Conservation (phyloP, 1,140 invertebrate species). For the Mactra quadrangularis region DNA sequence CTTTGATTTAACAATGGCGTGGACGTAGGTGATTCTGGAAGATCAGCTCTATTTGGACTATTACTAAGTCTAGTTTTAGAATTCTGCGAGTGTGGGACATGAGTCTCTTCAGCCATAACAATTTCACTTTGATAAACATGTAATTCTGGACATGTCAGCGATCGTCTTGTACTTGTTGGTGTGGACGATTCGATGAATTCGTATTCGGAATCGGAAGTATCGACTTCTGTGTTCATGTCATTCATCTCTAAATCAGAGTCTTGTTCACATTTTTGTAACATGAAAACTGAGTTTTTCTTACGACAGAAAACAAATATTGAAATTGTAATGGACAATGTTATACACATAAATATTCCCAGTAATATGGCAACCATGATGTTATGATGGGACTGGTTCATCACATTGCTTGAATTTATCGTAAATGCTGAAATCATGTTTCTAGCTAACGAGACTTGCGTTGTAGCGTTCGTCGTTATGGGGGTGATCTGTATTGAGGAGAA, state of each 20-base stretch:
- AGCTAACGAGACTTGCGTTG: conserved; percentile 2
- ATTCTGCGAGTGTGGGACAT: neutral
- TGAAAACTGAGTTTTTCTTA: conserved; percentile 81
- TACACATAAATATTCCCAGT: conserved; percentile 73
- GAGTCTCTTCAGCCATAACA: neutral
- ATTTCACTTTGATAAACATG: neutral
- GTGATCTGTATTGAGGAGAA: conserved; percentile 16
- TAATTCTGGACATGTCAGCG: conserved; percentile 63
- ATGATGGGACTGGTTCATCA: conserved; percentile 57
- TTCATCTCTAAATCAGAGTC: conserved; percentile 77
- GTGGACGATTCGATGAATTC: conserved; percentile 35
- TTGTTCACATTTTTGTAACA: conserved; percentile 73
- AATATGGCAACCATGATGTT: conserved; percentile 56
- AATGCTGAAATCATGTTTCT: conserved; percentile 45
- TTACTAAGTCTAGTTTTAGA: neutral
- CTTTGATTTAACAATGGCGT: conserved; percentile 3
- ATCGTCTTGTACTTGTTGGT: conserved; percentile 4
- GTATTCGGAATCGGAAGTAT: conserved; percentile 62
- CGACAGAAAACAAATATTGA: conserved; percentile 79
- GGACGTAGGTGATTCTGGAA: neutral
- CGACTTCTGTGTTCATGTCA: conserved; percentile 76
- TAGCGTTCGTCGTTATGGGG: neutral
- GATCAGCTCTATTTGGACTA: neutral
- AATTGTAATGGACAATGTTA: conserved; percentile 76
- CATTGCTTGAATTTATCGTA: neutral